Evolutionary conservation across 2,888 invertebrate species (phyloP), one percentile per base, ranked within the genome.

Genomic region (Acanthosoma haemorrhoidale): DNA sequence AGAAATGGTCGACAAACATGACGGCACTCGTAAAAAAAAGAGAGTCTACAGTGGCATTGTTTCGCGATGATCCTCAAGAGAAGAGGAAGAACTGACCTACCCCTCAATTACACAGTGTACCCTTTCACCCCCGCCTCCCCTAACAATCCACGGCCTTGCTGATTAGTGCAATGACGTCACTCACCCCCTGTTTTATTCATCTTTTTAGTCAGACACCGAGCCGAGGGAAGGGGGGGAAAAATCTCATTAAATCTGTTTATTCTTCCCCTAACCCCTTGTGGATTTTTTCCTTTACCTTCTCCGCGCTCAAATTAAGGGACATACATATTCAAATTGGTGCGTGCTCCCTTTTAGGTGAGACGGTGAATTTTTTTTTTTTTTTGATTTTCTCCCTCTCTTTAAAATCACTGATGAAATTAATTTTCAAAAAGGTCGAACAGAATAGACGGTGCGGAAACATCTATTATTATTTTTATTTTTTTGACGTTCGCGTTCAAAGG

Each of bases 191-290:
- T 64, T 64, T 64, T 64, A 64, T 64, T 64, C 64, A 64, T 64
- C 64, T 41, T 64, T 39, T 39, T 64, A 64, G 64, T 25, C 39
- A 64, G 64, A 64, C 64, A 64, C 15, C 64, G 39, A n/a, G 29
- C 29, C 21, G 41, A 41, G n/a, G 41, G 16, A 41, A 36, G 51
- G 51, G 9, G 29, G 29, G 29, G 25, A 41, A 51, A 51, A 64
- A 64, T 41, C 64, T 64, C 64, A 64, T 64, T 64, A 64, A 64
- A 64, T 64, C 64, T 64, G 64, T 64, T 64, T 64, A 64, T 64
- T 41, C 64, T 64, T 18, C 34, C 39, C 21, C 51, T 51, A 15
- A 41, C 16, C 64, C 64, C 41, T 4, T 21, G 6, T 29, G 41
- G 25, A 25, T 16, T 25, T 25, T 41, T 41, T 41, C 8, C 64